Percentiles rank a stretch among this genome's conserved stretches.
phyloP scores from a whole-genome alignment of 2,888 invertebrate genomes.

The Sipunculus nudus region DNA sequence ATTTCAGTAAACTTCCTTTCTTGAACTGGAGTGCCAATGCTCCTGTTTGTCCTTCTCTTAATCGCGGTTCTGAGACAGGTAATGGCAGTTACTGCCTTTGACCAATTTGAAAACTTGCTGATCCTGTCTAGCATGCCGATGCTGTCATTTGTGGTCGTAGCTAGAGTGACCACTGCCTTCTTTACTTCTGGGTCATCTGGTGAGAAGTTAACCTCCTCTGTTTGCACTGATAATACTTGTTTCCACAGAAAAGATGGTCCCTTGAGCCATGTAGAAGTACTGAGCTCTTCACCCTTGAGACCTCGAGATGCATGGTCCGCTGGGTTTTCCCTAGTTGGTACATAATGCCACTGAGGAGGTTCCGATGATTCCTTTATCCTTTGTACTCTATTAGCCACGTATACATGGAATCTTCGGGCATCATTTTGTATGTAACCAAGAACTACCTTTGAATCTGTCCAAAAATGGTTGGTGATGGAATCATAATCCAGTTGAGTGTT shows the following conservation, averaged over 20 bases:
- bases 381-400: slow-evolving; percentile 44
- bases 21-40: no score
- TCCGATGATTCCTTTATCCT: slow-evolving; percentile 34
- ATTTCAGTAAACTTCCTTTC: no score
- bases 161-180: neutral
- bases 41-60: no score
- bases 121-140: no score
- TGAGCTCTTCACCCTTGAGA: slow-evolving; percentile 21
- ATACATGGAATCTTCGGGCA: slow-evolving; percentile 43
- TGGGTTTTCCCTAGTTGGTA: slow-evolving; percentile 48
- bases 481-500: slow-evolving; percentile 11
- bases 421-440: slow-evolving; percentile 28
- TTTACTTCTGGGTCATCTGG: slow-evolving; percentile 13
- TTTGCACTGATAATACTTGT: neutral
- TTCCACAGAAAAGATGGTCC: slow-evolving; percentile 30
- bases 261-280: slow-evolving; percentile 9
- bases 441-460: slow-evolving; percentile 27
- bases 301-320: slow-evolving; percentile 51
- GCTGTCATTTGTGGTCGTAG: neutral
- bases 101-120: no score
- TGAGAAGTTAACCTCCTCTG: neutral
- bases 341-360: slow-evolving; percentile 42
- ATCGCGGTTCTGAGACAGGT: no score
- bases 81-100: no score
- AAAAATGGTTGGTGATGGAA: slow-evolving; percentile 14